phyloP scores from a whole-genome alignment of 1,140 invertebrate genomes.

The Hylyphantes graminicola region DNA sequence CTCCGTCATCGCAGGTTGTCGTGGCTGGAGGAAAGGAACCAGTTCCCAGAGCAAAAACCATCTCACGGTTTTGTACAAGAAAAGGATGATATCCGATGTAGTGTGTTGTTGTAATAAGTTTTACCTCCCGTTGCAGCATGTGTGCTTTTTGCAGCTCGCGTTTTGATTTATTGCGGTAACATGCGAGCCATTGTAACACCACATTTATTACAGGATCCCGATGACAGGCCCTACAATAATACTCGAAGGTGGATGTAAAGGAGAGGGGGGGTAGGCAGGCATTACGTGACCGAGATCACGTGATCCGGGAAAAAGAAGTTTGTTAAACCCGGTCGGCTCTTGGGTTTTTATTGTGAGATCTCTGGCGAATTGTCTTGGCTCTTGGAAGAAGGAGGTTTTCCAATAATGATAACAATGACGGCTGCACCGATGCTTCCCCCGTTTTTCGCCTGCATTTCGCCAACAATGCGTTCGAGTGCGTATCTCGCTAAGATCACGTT shows the following conservation, averaged over 20 bases:
- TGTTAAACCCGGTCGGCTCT: constrained; percentile 41
- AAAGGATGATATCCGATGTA: constrained; percentile 21
- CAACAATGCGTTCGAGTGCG: constrained; percentile 26
- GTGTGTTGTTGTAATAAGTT: constrained; percentile 43
- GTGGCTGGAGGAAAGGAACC: no score
- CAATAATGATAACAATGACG: constrained; percentile 39
- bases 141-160: neutral
- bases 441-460: neutral
- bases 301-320: constrained; percentile 29
- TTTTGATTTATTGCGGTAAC: constrained; percentile 54
- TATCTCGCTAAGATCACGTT: constrained; percentile 32
- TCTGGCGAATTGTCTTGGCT: neutral
- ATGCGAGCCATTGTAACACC: constrained; percentile 53
- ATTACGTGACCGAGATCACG: constrained; percentile 50
- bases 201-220: constrained; percentile 51
- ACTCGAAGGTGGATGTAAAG: neutral
- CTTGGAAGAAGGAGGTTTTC: constrained; percentile 42
- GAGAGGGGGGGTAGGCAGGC: neutral
- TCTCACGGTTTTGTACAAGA: neutral
- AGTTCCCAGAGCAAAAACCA: no score
- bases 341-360: constrained; percentile 28
- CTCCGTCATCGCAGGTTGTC: neutral
- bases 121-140: constrained; percentile 22
- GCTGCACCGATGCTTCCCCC: no score
- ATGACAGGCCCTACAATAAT: constrained; percentile 55